Base-by-base conservation (phyloP, 2,113 vertebrate genomes). In the Hypocryptadius cinnamomeus region DNA sequence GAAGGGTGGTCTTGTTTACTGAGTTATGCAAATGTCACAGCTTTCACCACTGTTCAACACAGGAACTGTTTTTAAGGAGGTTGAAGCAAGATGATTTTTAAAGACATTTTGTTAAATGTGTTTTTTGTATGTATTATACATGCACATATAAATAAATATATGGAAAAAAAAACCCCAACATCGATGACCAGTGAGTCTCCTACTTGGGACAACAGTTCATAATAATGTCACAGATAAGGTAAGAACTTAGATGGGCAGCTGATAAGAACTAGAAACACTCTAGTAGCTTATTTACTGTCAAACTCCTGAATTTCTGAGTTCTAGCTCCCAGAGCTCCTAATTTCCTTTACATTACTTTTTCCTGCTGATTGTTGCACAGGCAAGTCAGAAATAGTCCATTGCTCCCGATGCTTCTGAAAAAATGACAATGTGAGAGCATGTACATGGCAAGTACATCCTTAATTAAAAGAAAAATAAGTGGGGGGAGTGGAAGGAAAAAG, bases 121-220 rank as follows among this genome's bases (percentile, higher is more conserved):
- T 19, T 64, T 12, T 85, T 88, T 69, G 35, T 79, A 64, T 90
- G n/a, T 65, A 65, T 77, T 92, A 54, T 61, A 69, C 5, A 25
- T 61, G 24, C 11, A 53, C 11, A 39, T 17, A 77, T 7, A 47
- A 95, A 92, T 90, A 95, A 92, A 90, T 63, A 18, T 4, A 70
- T 6, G 31, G 30, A 7, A 10, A 78, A 74, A 87, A 61, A 53
- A 24, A 3, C 3, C 20, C 19, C 14, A 40, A 40, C 40, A 66
- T 5, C 4, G 5, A 44, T 73, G 35, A 86, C 15, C 45, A 64
- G 4, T 14, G 12, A 77, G 17, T 33, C 60, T 78, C 79, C 42
- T 60, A 18, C 70, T 82, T 61, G 50, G 35, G 73, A 79, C 37
- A 90, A 51, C 7, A 61, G 16, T 25, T 11, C 18, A 61, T 35